Conservation (phyloP, 1,140 invertebrate genomes). For the Drosophila jambulina region DNA sequence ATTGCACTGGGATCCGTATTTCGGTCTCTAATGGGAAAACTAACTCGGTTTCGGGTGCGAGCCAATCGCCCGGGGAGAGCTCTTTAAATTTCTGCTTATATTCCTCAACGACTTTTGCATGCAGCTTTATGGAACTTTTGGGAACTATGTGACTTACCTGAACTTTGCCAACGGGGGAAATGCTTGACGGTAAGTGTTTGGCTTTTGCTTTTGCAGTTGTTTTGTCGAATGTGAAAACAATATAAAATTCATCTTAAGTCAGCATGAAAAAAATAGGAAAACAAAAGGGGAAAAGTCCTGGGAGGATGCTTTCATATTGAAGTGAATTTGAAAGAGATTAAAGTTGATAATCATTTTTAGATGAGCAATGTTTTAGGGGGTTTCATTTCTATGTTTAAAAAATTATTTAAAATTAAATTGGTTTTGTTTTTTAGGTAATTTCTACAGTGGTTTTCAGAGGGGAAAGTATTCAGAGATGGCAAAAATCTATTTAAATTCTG, state of each 20-base stretch:
- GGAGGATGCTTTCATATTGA: not conserved
- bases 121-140: constrained; percentile 46
- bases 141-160: constrained; percentile 38
- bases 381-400: not conserved
- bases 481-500: not conserved
- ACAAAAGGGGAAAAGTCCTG: not conserved
- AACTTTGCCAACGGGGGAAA: constrained; percentile 24
- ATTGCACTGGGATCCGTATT: constrained; percentile 30
- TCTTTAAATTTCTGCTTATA: constrained; percentile 30
- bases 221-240: constrained; percentile 28
- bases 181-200: constrained; percentile 20
- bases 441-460: too few species aligned
- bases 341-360: not conserved
- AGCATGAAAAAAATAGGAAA: constrained; percentile 1
- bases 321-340: constrained; percentile 2
- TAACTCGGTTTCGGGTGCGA: not conserved
- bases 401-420: not conserved
- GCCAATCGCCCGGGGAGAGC: constrained; percentile 2
- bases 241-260: constrained; percentile 5
- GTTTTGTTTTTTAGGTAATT: not conserved
- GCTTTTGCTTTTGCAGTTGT: constrained; percentile 29
- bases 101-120: constrained; percentile 23
- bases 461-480: not conserved
- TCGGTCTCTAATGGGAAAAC: constrained; percentile 34
- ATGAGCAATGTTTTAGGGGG: not conserved